These are phyloP conservation scores for Pteruthius melanotis DNA, from an alignment of 2,113 vertebrate genomes.

Conservation along the genomic window DNA sequence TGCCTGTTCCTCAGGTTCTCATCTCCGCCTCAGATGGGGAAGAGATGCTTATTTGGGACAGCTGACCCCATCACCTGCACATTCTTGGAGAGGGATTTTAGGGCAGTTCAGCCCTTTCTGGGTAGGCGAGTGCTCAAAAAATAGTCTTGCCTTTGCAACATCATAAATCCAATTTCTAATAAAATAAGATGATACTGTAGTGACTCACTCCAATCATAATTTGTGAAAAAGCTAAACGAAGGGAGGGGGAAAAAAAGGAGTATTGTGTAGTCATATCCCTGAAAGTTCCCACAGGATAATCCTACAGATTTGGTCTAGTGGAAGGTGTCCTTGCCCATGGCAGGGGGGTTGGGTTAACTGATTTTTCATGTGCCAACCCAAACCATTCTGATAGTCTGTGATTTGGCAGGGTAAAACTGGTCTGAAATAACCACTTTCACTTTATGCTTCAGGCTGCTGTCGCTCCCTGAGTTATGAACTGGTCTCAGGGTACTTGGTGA, in stretches of 20 bases:
- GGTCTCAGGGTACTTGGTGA: background rate
- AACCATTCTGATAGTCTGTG: background rate
- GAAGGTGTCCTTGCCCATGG: background rate
- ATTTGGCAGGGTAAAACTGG: background rate
- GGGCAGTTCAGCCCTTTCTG: background rate
- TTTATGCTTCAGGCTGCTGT: background rate
- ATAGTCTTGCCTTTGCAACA: background rate
- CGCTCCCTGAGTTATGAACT: background rate
- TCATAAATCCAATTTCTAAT: background rate
- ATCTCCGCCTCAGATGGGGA: background rate
- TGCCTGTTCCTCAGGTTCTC: background rate
- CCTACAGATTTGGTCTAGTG: background rate
- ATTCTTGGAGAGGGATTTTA: background rate
- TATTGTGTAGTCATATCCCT: background rate
- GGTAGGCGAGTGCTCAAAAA: background rate
- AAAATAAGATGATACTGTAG: background rate
- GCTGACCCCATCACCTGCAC: background rate
- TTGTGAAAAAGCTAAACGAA: background rate
- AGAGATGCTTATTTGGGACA: background rate
- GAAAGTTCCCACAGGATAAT: background rate
- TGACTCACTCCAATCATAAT: background rate
- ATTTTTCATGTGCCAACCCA: background rate
- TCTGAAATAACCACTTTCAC: background rate
- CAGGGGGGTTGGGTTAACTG: background rate
- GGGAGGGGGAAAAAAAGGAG: background rate